phyloP scores from a whole-genome alignment of 1,140 invertebrate genomes.

The Panulirus ornatus region DNA sequence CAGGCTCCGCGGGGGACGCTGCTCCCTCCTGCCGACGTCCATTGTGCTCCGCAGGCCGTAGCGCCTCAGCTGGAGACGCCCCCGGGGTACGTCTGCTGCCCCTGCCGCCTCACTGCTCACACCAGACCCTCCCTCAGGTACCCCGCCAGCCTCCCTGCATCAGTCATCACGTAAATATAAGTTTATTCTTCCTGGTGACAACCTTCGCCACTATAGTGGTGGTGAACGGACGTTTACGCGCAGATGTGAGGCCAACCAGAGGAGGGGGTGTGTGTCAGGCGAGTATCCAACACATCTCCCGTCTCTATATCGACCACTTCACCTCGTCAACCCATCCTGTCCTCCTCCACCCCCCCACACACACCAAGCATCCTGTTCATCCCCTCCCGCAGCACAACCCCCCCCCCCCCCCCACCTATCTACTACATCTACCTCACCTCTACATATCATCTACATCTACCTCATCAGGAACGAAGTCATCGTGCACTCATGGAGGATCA shows the following conservation, averaged over 20 bases:
- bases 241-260: neutral
- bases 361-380: neutral
- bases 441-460: too few relatives aligned
- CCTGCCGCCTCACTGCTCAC: neutral
- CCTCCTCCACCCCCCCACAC: neutral
- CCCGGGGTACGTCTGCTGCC: slow-evolving; percentile 20
- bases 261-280: neutral
- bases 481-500: too few relatives aligned
- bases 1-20: slow-evolving; percentile 17
- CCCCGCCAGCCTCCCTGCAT: too few relatives aligned
- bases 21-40: slow-evolving; percentile 9
- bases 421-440: too few relatives aligned
- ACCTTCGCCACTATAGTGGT: too few relatives aligned
- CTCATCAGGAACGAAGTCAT: too few relatives aligned
- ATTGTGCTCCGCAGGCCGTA: slow-evolving; percentile 5
- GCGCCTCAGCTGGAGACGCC: slow-evolving; percentile 13
- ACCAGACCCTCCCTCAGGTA: neutral
- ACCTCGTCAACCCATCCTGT: slow-evolving; percentile 1
- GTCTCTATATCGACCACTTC: neutral
- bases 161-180: too few relatives aligned
- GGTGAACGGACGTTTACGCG: too few relatives aligned
- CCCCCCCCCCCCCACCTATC: too few relatives aligned
- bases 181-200: too few relatives aligned
- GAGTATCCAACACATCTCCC: neutral
- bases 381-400: neutral